phyloP scores from a whole-genome alignment of 2,888 invertebrate species.

The Heliconius charithonia region DNA sequence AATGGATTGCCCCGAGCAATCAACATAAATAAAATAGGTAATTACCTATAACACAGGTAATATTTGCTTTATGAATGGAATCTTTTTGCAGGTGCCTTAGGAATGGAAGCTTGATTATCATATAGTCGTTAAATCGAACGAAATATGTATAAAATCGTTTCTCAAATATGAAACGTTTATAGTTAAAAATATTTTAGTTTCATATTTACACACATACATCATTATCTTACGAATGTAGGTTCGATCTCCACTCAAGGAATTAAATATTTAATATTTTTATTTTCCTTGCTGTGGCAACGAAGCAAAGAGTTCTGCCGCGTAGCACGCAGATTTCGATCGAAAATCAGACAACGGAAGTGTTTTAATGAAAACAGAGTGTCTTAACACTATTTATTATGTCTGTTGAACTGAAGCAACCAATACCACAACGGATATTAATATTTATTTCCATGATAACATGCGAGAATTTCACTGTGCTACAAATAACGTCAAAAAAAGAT shows the following conservation, averaged over 20 bases:
- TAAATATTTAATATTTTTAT: too few relatives aligned
- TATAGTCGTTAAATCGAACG: background rate
- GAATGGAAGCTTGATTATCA: background rate
- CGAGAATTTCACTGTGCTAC: background rate
- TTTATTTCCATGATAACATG: background rate
- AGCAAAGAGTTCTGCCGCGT: too few relatives aligned
- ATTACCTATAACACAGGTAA: constrained; percentile 3
- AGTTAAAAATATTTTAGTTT: too few relatives aligned
- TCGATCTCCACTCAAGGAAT: too few relatives aligned
- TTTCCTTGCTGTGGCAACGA: too few relatives aligned
- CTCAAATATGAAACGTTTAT: too few relatives aligned
- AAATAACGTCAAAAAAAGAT: background rate
- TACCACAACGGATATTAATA: too few relatives aligned
- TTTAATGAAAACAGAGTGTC: too few relatives aligned
- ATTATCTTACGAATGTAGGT: too few relatives aligned
- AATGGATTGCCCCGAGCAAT: constrained; percentile 20
- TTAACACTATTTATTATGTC: background rate
- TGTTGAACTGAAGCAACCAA: background rate
- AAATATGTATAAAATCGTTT: background rate
- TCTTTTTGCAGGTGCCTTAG: background rate
- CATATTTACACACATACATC: too few relatives aligned
- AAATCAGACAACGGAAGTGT: too few relatives aligned
- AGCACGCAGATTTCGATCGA: too few relatives aligned
- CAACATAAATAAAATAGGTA: constrained; percentile 20
- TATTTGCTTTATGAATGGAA: background rate